A percentile compares a stretch with the other conserved stretches of the same genome.
Evolutionary conservation across 2,113 vertebrate species (phyloP).

Genomic region (Trichechus manatus): DNA sequence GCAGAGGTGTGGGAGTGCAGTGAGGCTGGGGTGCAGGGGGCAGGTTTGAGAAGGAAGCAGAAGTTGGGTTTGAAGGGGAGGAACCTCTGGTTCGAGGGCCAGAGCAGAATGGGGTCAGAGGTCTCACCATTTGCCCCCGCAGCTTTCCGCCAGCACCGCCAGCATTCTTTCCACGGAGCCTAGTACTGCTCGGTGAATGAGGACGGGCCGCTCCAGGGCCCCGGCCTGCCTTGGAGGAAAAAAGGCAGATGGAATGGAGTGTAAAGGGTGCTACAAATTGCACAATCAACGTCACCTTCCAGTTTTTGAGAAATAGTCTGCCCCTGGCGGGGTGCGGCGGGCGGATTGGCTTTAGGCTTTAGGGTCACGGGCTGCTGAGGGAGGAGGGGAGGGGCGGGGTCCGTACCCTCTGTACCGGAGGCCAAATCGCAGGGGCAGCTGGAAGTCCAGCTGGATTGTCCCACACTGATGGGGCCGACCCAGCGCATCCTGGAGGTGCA

Average conservation of each 20-base stretch:
- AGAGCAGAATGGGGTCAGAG: not conserved
- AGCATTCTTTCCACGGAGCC: constrained; percentile 96
- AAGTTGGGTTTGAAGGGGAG: not conserved
- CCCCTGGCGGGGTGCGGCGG: not conserved
- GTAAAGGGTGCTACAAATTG: not conserved
- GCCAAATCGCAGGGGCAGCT: constrained; percentile 93
- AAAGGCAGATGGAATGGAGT: not conserved
- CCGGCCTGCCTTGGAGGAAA: constrained; percentile 63
- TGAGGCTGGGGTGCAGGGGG: not conserved
- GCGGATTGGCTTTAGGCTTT: not conserved
- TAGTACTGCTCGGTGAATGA: constrained; percentile 95
- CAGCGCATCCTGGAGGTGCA: constrained; percentile 92
- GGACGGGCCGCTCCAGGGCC: constrained; percentile 88
- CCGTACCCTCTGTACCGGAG: constrained; percentile 92
- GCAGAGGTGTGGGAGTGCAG: not conserved
- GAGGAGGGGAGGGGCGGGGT: not conserved
- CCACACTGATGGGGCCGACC: constrained; percentile 95
- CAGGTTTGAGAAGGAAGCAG: not conserved
- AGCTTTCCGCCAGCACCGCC: constrained; percentile 94
- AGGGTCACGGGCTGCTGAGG: not conserved
- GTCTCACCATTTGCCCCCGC: constrained; percentile 93
- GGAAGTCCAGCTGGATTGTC: constrained; percentile 97
- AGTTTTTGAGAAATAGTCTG: not conserved
- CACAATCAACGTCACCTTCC: not conserved
- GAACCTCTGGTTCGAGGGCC: no score